Evolutionary conservation across 2,888 invertebrate species (phyloP).

Genomic region (Steinernema scapterisci): DNA sequence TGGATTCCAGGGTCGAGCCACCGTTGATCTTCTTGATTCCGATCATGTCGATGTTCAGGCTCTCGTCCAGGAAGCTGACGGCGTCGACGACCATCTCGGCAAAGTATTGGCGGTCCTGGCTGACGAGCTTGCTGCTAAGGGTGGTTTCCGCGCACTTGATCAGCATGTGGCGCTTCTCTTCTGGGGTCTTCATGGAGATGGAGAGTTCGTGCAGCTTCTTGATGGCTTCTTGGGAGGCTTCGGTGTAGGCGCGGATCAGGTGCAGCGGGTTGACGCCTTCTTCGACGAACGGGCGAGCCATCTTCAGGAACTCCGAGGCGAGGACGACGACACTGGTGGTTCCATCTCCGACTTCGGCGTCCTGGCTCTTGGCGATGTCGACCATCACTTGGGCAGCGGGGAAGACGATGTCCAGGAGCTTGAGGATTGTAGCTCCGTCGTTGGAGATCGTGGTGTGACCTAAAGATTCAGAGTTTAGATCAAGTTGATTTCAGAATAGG

Average conservation of each 20-base stretch:
- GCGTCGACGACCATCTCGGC: slow-evolving; percentile 97
- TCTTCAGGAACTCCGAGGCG: slow-evolving; percentile 91
- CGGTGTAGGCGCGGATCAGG: slow-evolving; percentile 85
- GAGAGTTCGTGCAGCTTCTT: slow-evolving; percentile 81
- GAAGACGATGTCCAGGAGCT: slow-evolving; percentile 94
- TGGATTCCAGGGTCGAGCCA: slow-evolving; percentile 76
- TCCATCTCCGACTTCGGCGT: slow-evolving; percentile 82
- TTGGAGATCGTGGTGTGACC: slow-evolving; percentile 93
- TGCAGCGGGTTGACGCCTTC: slow-evolving; percentile 93
- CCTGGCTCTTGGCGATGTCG: slow-evolving; percentile 96
- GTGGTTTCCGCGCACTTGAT: slow-evolving; percentile 90
- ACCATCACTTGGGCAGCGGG: slow-evolving; percentile 97
- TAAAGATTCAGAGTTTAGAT: too few relatives aligned
- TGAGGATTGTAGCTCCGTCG: slow-evolving; percentile 98
- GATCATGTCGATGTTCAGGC: slow-evolving; percentile 95
- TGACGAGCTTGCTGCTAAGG: slow-evolving; percentile 90
- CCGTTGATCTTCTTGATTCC: slow-evolving; percentile 90
- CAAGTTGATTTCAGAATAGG: too few relatives aligned
- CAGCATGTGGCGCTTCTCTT: slow-evolving; percentile 70
- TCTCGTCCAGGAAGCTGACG: slow-evolving; percentile 82
- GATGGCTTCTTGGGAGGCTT: slow-evolving; percentile 80
- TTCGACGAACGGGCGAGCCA: slow-evolving; percentile 90
- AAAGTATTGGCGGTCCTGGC: slow-evolving; percentile 92
- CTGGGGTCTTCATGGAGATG: slow-evolving; percentile 71
- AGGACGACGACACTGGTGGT: slow-evolving; percentile 91